Evolutionary conservation across 2,113 vertebrate species (phyloP).

Genomic region (Melanotaenia duboulayi): DNA sequence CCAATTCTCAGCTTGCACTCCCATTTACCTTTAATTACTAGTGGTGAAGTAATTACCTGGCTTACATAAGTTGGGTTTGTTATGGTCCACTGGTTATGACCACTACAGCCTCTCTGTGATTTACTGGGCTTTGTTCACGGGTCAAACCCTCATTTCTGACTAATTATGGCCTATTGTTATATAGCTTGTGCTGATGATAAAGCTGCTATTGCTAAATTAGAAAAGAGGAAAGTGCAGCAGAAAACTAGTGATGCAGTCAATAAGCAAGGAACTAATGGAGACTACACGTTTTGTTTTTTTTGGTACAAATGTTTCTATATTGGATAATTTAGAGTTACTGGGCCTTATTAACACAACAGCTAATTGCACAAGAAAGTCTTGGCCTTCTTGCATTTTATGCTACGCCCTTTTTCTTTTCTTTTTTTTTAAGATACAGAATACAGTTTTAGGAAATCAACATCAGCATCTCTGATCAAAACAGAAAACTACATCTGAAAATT

Average conservation of each 20-base stretch:
- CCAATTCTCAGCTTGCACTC: constrained; percentile 57
- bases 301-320: background rate
- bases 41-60: constrained; percentile 76
- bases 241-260: background rate
- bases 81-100: constrained; percentile 31
- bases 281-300: background rate
- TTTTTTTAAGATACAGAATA: background rate
- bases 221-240: background rate
- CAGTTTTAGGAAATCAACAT: background rate
- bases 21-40: constrained; percentile 67
- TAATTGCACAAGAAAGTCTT: background rate
- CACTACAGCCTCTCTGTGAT: constrained; percentile 42
- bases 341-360: background rate
- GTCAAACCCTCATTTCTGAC: constrained; percentile 46
- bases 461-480: background rate
- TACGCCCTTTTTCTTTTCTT: background rate
- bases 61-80: constrained; percentile 72
- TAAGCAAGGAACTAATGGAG: background rate
- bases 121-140: constrained; percentile 64
- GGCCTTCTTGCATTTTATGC: background rate
- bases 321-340: background rate
- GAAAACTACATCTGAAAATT: background rate
- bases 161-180: constrained; percentile 70
- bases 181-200: constrained; percentile 34
- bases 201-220: background rate